Evolutionary conservation across 2,113 vertebrate genomes (phyloP).

Genomic region (Thryonomys swinderianus): DNA sequence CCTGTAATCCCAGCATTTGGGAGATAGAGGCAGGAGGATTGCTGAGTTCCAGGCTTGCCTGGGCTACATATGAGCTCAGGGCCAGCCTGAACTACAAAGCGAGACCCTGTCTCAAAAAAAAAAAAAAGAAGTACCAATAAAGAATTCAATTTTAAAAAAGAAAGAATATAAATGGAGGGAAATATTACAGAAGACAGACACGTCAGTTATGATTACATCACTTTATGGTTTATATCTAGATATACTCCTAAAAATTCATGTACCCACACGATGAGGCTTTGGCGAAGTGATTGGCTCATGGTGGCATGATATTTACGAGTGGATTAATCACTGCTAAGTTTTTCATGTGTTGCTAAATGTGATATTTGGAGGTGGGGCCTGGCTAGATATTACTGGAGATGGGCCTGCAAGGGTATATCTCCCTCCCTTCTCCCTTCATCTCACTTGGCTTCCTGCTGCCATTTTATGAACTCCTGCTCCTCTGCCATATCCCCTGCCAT

Average conservation of each 20-base stretch:
- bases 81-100: too few relatives aligned
- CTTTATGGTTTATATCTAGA: not conserved
- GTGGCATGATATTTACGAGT: not conserved
- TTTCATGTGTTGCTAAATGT: not conserved
- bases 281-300: not conserved
- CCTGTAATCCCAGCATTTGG: too few relatives aligned
- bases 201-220: not conserved
- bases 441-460: not conserved
- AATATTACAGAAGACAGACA: not conserved
- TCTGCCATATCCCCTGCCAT: not conserved
- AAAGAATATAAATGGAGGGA: not conserved
- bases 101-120: too few relatives aligned
- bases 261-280: not conserved
- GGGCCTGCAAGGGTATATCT: not conserved
- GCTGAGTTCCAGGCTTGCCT: too few relatives aligned
- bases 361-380: not conserved
- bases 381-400: not conserved
- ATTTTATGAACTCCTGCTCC: not conserved
- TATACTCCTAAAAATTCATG: not conserved
- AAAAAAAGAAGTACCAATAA: too few relatives aligned
- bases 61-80: too few relatives aligned
- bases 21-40: too few relatives aligned
- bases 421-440: not conserved
- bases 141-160: too few relatives aligned
- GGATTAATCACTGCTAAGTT: not conserved